Percentiles rank a stretch among this genome's conserved stretches.
Conservation (phyloP, 2,797 vertebrate species). For the Thamnophis elegans region DNA sequence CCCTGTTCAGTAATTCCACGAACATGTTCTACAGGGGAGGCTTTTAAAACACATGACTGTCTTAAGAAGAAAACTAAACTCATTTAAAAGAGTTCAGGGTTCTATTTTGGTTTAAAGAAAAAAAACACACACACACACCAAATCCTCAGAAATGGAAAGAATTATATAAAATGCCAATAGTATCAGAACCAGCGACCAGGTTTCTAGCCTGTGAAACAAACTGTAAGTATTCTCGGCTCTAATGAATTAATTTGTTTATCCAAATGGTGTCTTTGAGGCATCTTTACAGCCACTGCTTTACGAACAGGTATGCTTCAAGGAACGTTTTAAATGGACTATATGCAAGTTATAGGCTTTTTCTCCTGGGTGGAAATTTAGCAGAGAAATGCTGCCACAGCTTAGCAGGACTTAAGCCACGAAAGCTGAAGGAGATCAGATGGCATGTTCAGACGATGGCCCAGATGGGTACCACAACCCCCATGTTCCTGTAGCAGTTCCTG, state of each 20-base stretch:
- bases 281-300: not conserved
- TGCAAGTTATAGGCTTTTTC: not conserved
- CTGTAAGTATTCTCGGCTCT: not conserved
- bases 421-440: not conserved
- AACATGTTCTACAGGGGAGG: not conserved
- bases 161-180: not conserved
- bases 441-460: not conserved
- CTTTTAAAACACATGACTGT: not conserved
- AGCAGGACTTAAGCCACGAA: not conserved
- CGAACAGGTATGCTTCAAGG: not conserved
- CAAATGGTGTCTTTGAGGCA: not conserved
- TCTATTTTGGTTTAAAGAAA: not conserved
- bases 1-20: not conserved
- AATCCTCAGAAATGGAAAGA: not conserved
- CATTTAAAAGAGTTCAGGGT: not conserved
- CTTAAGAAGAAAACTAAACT: not conserved
- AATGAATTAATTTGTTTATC: not conserved
- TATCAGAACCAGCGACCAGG: not conserved
- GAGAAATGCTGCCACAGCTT: not conserved
- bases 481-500: not conserved
- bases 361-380: not conserved
- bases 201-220: not conserved
- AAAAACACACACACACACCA: accelerated
- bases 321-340: not conserved
- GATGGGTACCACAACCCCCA: not conserved